A percentile compares a stretch with the other conserved stretches of the same genome.
Evolutionary conservation across 2,888 invertebrate species (phyloP).

Genomic region (Stramonita haemastoma): DNA sequence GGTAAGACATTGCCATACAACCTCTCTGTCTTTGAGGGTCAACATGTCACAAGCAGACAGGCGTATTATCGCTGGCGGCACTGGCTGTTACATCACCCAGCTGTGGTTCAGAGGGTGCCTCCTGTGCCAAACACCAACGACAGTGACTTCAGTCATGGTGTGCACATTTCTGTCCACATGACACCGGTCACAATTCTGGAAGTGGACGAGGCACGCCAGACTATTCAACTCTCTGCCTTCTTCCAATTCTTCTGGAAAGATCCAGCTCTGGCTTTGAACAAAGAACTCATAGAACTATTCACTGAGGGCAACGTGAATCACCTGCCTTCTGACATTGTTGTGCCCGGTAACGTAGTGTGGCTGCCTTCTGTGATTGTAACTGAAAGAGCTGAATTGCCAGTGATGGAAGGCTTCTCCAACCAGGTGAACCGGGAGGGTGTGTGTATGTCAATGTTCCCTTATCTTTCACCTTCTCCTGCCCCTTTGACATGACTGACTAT

Average conservation of each 20-base stretch:
- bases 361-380: neutral
- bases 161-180: neutral
- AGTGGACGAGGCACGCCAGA: slow-evolving; percentile 5
- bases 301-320: neutral
- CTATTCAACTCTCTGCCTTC: neutral
- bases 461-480: neutral
- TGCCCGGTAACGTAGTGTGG: neutral
- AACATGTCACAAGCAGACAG: neutral
- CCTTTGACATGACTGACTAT: neutral
- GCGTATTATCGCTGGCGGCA: neutral
- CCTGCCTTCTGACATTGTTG: neutral
- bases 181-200: neutral
- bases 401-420: neutral
- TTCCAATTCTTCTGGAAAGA: neutral
- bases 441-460: neutral
- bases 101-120: neutral
- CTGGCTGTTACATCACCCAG: neutral
- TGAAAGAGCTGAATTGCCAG: neutral
- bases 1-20: neutral
- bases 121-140: neutral
- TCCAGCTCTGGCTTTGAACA: neutral
- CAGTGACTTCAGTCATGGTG: no score
- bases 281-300: neutral
- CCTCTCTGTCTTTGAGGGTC: neutral
- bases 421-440: neutral